Evolutionary conservation across 2,113 vertebrate species (phyloP).

Genomic region (Blennius ocellaris): DNA sequence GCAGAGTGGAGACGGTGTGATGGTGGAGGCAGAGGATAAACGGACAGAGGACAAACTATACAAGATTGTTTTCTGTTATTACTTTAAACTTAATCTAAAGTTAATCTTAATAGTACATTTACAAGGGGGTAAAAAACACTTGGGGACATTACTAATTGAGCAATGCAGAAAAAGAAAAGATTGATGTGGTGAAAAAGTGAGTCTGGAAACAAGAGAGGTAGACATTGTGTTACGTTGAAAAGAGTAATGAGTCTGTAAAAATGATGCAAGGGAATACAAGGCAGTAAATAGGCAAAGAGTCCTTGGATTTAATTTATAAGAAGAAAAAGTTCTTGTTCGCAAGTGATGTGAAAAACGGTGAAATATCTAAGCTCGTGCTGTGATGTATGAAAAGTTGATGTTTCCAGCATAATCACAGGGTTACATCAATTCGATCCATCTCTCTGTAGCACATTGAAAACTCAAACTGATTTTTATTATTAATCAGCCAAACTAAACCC

Average conservation of each 20-base stretch:
- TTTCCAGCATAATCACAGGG: conserved; percentile 37
- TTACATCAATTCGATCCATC: conserved; percentile 39
- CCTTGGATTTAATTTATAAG: conserved; percentile 41
- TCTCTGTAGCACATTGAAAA: conserved; percentile 12
- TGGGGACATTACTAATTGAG: conserved; percentile 1
- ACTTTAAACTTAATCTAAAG: too few species aligned
- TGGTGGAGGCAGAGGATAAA: conserved; percentile 16
- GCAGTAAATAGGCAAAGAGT: not conserved
- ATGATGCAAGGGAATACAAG: not conserved
- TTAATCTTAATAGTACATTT: too few species aligned
- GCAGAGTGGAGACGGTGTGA: conserved; percentile 14
- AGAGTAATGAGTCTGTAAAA: conserved; percentile 10
- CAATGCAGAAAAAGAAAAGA: not conserved
- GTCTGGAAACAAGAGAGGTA: not conserved
- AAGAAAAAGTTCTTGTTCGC: conserved; percentile 1
- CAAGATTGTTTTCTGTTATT: too few species aligned
- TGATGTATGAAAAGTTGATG: conserved; percentile 52
- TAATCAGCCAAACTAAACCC: conserved; percentile 21
- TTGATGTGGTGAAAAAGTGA: not conserved
- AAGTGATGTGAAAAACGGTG: conserved; percentile 28
- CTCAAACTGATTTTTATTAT: conserved; percentile 47
- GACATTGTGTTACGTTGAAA: not conserved
- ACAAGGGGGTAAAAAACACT: too few species aligned
- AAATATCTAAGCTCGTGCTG: conserved; percentile 13
- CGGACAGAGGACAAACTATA: too few species aligned